Conservation (phyloP, 2,113 vertebrate genomes). For the Symphodus melops region DNA sequence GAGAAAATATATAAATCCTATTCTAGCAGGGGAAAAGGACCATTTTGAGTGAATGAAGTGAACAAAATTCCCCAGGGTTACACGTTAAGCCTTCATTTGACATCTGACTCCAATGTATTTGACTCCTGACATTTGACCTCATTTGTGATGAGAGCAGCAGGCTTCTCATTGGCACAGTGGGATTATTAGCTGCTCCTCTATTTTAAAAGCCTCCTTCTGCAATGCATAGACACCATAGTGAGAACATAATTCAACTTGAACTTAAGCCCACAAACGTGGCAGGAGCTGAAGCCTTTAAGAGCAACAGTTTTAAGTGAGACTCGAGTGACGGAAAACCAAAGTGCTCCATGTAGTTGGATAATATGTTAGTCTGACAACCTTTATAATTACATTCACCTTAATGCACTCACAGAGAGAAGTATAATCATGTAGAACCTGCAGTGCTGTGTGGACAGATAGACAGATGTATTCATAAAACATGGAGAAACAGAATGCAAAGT, state of each 20-base stretch:
- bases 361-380: background rate
- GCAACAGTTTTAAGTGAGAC: conserved; percentile 4
- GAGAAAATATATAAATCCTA: background rate
- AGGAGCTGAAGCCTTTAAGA: conserved; percentile 4
- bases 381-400: background rate
- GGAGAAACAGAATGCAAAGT: conserved; percentile 29
- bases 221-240: conserved; percentile 6
- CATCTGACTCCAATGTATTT: conserved; percentile 14
- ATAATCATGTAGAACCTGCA: background rate
- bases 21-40: background rate
- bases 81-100: background rate
- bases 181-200: conserved; percentile 1
- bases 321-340: background rate
- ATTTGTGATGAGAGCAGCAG: conserved; percentile 14
- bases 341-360: background rate
- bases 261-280: background rate
- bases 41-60: background rate
- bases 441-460: background rate
- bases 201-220: conserved; percentile 17
- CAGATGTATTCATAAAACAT: background rate
- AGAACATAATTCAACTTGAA: conserved; percentile 12
- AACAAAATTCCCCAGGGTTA: background rate
- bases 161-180: conserved; percentile 20
- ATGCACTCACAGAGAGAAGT: background rate
- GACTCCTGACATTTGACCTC: conserved; percentile 37